Evolutionary conservation across 2,113 vertebrate species (phyloP).

Genomic region (Regulus satrapa): DNA sequence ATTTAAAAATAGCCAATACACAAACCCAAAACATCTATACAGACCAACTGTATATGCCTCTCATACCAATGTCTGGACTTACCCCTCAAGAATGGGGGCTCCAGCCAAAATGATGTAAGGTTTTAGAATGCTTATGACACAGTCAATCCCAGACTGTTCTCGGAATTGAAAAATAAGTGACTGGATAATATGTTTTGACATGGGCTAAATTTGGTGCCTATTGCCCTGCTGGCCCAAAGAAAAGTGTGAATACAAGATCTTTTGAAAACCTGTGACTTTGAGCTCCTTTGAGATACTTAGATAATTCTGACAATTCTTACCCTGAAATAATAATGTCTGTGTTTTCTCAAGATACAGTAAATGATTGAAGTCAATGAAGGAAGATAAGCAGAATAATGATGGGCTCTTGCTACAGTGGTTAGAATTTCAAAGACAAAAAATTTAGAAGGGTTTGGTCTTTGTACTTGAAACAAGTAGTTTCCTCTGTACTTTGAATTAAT

Average conservation of each 20-base stretch:
- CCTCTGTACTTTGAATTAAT: conserved; percentile 69
- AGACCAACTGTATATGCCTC: not conserved
- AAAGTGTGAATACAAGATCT: not conserved
- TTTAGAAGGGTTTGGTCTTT: not conserved
- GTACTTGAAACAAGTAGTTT: conserved; percentile 57
- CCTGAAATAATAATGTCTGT: not conserved
- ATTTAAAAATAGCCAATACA: not conserved
- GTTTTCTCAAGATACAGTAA: not conserved
- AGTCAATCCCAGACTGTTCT: not conserved
- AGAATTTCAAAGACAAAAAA: conserved; percentile 21
- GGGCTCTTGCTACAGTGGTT: not conserved
- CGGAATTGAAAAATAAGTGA: not conserved
- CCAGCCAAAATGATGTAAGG: not conserved
- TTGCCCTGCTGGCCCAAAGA: not conserved
- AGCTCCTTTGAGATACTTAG: not conserved
- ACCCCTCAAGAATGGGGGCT: not conserved
- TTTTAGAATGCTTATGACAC: not conserved
- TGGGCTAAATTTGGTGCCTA: not conserved
- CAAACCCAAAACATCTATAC: not conserved
- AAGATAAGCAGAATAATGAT: not conserved
- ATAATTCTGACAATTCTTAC: not conserved
- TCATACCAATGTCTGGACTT: not conserved
- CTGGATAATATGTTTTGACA: not conserved
- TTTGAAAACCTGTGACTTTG: not conserved
- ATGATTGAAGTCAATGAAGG: not conserved